Conservation (phyloP, 2,113 vertebrate species). For the Semicossyphus pulcher region DNA sequence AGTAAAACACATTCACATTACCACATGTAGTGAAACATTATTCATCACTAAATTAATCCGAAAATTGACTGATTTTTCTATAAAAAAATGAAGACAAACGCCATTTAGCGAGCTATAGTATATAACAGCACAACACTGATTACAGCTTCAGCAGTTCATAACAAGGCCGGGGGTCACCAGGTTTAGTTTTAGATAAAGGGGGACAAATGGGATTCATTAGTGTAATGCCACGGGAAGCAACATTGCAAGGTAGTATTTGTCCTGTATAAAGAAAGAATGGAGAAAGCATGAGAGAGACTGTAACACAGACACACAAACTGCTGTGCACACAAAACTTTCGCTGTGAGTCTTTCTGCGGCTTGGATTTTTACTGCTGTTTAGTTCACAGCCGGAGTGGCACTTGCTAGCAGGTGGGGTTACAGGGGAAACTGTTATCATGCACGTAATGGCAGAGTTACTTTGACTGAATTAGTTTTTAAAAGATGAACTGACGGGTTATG, state of each 20-base stretch:
- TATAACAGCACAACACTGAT: slow-evolving; percentile 18
- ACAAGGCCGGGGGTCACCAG: slow-evolving; percentile 23
- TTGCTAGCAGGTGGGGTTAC: slow-evolving; percentile 35
- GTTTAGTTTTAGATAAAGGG: slow-evolving; percentile 30
- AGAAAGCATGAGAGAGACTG: neutral
- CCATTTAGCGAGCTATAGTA: neutral
- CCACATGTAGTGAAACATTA: neutral
- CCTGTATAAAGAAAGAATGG: neutral
- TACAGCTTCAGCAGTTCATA: slow-evolving; percentile 13
- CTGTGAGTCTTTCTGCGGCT: neutral
- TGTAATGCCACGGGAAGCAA: slow-evolving; percentile 4
- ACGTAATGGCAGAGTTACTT: slow-evolving; percentile 55
- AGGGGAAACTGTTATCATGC: slow-evolving; percentile 61
- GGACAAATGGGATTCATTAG: slow-evolving; percentile 18
- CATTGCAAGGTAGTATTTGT: neutral
- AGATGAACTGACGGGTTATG: slow-evolving; percentile 10
- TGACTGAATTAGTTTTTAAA: slow-evolving; percentile 68
- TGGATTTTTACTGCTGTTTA: slow-evolving; percentile 8
- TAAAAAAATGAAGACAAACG: neutral
- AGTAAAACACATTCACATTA: slow-evolving; percentile 1
- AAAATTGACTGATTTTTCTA: neutral
- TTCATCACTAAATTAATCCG: neutral
- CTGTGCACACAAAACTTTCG: neutral
- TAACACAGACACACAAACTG: slow-evolving; percentile 40
- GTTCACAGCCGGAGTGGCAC: slow-evolving; percentile 30